These are phyloP conservation scores for Strigamia crassipes DNA, from an alignment of 2,888 invertebrate genomes.

Conservation along the genomic window DNA sequence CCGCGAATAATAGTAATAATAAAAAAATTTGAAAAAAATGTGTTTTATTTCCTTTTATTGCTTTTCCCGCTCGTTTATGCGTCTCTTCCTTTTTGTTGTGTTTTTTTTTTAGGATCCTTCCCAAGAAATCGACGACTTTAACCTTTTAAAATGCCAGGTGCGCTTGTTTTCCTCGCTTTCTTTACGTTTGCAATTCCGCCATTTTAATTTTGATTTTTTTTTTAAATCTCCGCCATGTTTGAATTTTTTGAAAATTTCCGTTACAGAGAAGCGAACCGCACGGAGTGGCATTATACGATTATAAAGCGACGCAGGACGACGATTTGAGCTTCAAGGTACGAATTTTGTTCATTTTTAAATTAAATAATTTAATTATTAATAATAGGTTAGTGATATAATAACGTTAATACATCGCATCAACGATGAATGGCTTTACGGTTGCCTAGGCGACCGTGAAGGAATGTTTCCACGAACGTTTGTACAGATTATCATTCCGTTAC, in stretches of 20 bases:
- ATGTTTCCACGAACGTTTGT: slow-evolving; percentile 83
- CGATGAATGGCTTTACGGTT: slow-evolving; percentile 79
- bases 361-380: slow-evolving; percentile 37
- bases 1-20: neutral
- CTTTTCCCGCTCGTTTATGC: neutral
- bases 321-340: slow-evolving; percentile 79
- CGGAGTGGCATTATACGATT: slow-evolving; percentile 80
- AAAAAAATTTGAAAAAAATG: too few relatives aligned
- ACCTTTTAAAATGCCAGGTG: neutral
- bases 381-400: slow-evolving; percentile 73
- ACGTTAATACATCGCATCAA: slow-evolving; percentile 72
- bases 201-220: too few relatives aligned
- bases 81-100: neutral
- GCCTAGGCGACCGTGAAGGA: slow-evolving; percentile 71
- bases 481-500: slow-evolving; percentile 70
- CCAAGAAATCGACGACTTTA: neutral
- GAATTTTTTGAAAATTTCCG: neutral
- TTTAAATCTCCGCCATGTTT: neutral
- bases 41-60: neutral
- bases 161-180: neutral
- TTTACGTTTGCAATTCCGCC: neutral
- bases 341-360: slow-evolving; percentile 56
- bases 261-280: slow-evolving; percentile 63
- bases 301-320: slow-evolving; percentile 72
- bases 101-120: neutral